Evolutionary conservation across 2,888 invertebrate species (phyloP).

Genomic region (Cantharis flavilabris): DNA sequence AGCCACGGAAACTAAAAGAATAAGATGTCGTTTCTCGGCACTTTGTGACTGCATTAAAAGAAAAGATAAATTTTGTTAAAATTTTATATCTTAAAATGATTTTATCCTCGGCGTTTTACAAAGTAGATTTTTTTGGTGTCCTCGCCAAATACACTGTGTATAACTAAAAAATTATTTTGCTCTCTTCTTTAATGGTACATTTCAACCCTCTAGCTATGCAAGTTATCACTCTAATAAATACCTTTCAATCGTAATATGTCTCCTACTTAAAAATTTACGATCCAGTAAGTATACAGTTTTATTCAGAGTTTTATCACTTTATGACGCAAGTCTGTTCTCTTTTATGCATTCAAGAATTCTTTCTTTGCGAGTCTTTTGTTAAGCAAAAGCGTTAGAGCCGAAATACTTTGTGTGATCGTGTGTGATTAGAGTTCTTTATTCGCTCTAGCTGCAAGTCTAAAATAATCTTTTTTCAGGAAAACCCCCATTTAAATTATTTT

Average conservation of each 20-base stretch:
- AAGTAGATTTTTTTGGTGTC: not conserved
- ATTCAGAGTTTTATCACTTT: constrained; percentile 40
- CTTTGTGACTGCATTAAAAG: constrained; percentile 35
- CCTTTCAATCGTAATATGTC: constrained; percentile 33
- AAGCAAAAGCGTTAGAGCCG: constrained; percentile 31
- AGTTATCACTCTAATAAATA: constrained; percentile 36
- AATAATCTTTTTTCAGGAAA: constrained; percentile 11
- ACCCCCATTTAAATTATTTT: constrained; percentile 10
- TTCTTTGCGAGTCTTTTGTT: constrained; percentile 33
- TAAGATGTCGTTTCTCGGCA: constrained; percentile 28
- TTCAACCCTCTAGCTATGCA: constrained; percentile 8
- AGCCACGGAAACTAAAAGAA: constrained; percentile 34
- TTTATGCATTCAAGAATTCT: constrained; percentile 32
- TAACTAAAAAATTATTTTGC: not conserved
- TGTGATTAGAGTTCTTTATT: constrained; percentile 32
- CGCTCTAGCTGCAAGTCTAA: constrained; percentile 23
- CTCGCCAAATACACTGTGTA: not conserved
- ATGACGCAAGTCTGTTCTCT: constrained; percentile 34
- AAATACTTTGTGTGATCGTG: constrained; percentile 31
- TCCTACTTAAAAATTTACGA: constrained; percentile 37
- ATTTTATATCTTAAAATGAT: constrained; percentile 39
- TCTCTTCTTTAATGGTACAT: constrained; percentile 1
- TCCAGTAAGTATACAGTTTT: constrained; percentile 35
- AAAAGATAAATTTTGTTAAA: constrained; percentile 42
- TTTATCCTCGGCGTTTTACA: constrained; percentile 32